Conservation (phyloP, 2,888 invertebrate genomes). For the Cephus rjabovi region DNA sequence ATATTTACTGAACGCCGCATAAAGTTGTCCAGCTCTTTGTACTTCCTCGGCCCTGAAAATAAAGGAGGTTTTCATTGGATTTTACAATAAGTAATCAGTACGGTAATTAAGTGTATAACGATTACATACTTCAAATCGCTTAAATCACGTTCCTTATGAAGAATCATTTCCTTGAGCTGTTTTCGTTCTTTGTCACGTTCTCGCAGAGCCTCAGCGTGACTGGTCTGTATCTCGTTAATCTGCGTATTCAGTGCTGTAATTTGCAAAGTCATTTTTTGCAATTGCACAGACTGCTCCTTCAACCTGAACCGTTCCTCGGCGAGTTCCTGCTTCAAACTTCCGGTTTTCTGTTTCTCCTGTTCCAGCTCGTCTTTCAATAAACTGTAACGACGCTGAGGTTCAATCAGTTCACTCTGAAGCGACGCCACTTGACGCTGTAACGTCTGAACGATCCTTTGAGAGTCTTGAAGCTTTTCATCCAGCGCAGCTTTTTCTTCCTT, state of each 20-base stretch:
- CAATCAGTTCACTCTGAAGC: slow-evolving; percentile 53
- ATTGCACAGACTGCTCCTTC: slow-evolving; percentile 47
- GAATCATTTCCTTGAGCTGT: slow-evolving; percentile 44
- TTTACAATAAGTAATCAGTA: slow-evolving; percentile 6
- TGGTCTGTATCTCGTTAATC: slow-evolving; percentile 48
- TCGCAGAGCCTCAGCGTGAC: slow-evolving; percentile 44
- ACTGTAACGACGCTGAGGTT: slow-evolving; percentile 54
- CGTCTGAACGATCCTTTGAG: slow-evolving; percentile 42
- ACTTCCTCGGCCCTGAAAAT: slow-evolving; percentile 54
- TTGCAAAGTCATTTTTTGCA: slow-evolving; percentile 48
- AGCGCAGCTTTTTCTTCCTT: slow-evolving; percentile 50
- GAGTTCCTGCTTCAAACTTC: slow-evolving; percentile 48
- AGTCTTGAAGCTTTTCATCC: slow-evolving; percentile 48
- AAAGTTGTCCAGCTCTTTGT: slow-evolving; percentile 54
- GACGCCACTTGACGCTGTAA: slow-evolving; percentile 49
- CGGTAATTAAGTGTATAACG: not conserved
- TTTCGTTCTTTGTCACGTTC: slow-evolving; percentile 49
- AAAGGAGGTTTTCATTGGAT: not conserved
- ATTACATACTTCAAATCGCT: slow-evolving; percentile 49
- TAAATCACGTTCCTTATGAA: slow-evolving; percentile 49
- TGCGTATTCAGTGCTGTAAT: slow-evolving; percentile 46
- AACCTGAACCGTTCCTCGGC: slow-evolving; percentile 43
- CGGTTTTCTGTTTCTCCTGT: slow-evolving; percentile 46
- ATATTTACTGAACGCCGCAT: slow-evolving; percentile 58
- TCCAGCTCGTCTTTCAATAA: slow-evolving; percentile 51